Conservation (phyloP, 1,140 invertebrate genomes). For the Himalopsyche phryganea region DNA sequence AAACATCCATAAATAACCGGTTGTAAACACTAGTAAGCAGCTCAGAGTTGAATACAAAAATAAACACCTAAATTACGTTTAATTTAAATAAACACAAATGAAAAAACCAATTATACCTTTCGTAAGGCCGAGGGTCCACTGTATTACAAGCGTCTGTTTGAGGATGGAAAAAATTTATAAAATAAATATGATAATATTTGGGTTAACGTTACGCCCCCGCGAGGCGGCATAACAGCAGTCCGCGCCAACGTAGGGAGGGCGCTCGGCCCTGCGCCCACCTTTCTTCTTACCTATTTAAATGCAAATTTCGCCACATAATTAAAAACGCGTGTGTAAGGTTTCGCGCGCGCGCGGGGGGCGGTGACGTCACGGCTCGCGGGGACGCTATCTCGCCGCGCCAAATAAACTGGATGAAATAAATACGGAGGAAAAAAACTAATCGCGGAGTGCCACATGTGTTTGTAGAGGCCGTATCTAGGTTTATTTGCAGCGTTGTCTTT, state of each 20-base stretch:
- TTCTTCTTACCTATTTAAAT: constrained; percentile 35
- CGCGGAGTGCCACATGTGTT: constrained; percentile 25
- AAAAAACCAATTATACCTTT: constrained; percentile 33
- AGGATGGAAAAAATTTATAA: constrained; percentile 20
- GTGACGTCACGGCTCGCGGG: constrained; percentile 30
- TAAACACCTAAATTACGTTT: constrained; percentile 33
- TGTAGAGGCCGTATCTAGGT: constrained; percentile 6
- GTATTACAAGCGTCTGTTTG: constrained; percentile 12
- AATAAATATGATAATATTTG: constrained; percentile 24
- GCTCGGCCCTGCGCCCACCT: constrained; percentile 19
- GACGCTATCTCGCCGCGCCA: constrained; percentile 29
- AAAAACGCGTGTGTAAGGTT: constrained; percentile 35
- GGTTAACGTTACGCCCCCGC: constrained; percentile 2
- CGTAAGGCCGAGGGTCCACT: not conserved
- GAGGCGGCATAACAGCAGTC: constrained; percentile 3
- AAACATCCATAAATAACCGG: not conserved
- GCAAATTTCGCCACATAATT: constrained; percentile 36
- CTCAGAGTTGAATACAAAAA: constrained; percentile 3
- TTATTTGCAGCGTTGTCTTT: constrained; percentile 5
- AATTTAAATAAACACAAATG: constrained; percentile 34
- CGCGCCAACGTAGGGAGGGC: constrained; percentile 16
- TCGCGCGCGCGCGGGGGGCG: constrained; percentile 9
- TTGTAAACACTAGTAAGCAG: not conserved
- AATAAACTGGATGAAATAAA: constrained; percentile 33
- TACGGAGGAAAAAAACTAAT: constrained; percentile 31